Evolutionary conservation across 2,113 vertebrate species (phyloP), one percentile per base, ranked within the genome.

Genomic region (Noturus placidus): DNA sequence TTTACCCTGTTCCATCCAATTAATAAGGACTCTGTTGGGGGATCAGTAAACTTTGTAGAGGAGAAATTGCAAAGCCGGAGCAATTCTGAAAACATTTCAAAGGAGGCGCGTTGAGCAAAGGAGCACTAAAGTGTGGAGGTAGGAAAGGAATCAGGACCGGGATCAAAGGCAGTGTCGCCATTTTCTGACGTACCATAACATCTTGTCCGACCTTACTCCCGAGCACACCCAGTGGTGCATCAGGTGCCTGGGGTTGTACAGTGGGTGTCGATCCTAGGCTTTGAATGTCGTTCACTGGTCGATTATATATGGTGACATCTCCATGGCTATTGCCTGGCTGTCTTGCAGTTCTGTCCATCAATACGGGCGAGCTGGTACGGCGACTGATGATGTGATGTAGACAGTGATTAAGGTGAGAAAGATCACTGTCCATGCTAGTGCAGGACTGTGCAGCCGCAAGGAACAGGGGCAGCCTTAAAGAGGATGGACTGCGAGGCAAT

Each of bases 391-490:
- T 91, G 69, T 92, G 91, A 65, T 93, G 92, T 59, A 96, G 92
- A 89, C 92, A 93, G 83, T 92, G 92, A 84, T 84, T 86, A 25
- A 95, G 94, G 25, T 93, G 89, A 83, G 84, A 89, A 69, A 96
- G 91, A 87, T 95, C 88, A 87, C 83, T 85, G 83, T 90, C 92
- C 84, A 86, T 35, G 25, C 87, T 78, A 87, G 67, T 82, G 79
- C 46, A 57, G 35, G 89, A 85, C 50, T 30, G 13, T 61, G 46
- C 25, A 72, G 70, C 52, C 42, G n/a, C 27, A 9, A 88, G 89
- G 2, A 86, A 74, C 5, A 65, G 78, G 57, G 87, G 54, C 22
- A 87, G 69, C 19, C 86, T 30, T 87, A 82, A 38, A 85, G 69
- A 46, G 82, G 84, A 80, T 87, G 89, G 83, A 54, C 69, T 63